phyloP scores from a whole-genome alignment of 1,140 invertebrate species.

The Hycleus cichorii region DNA sequence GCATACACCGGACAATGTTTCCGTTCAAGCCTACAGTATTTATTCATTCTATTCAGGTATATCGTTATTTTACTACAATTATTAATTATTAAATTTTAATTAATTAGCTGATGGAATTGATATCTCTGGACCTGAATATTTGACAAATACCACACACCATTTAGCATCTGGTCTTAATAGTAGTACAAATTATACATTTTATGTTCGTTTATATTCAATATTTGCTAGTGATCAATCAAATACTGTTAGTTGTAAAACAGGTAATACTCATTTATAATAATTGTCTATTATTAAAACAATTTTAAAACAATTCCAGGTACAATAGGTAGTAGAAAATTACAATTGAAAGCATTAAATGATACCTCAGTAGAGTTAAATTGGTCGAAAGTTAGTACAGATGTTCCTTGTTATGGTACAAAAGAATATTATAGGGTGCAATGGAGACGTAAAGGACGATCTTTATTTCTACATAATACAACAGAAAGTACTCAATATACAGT shows the following conservation, averaged over 20 bases:
- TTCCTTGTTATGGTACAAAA: slow-evolving; percentile 51
- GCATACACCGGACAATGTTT: slow-evolving; percentile 43
- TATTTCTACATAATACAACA: slow-evolving; percentile 27
- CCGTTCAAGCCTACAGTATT: slow-evolving; percentile 55
- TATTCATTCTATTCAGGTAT: slow-evolving; percentile 53
- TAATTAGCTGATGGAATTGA: slow-evolving; percentile 32
- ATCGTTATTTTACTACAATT: neutral
- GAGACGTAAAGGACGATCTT: slow-evolving; percentile 43
- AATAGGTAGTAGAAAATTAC: slow-evolving; percentile 49
- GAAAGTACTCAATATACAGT: slow-evolving; percentile 19
- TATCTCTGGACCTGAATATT: slow-evolving; percentile 48
- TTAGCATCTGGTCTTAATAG: slow-evolving; percentile 50
- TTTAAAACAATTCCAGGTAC: slow-evolving; percentile 44
- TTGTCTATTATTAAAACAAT: slow-evolving; percentile 8
- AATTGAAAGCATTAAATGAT: slow-evolving; percentile 44
- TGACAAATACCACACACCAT: slow-evolving; percentile 47
- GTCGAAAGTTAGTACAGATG: slow-evolving; percentile 47
- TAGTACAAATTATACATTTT: slow-evolving; percentile 62
- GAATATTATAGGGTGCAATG: slow-evolving; percentile 56
- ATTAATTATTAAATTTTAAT: neutral
- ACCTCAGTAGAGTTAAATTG: slow-evolving; percentile 53
- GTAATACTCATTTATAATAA: slow-evolving; percentile 36
- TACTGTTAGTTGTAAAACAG: slow-evolving; percentile 53
- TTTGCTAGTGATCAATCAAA: slow-evolving; percentile 56
- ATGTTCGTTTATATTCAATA: slow-evolving; percentile 52